These are phyloP conservation scores for Iguana delicatissima DNA, from an alignment of 2,797 vertebrate species.

Conservation along the genomic window DNA sequence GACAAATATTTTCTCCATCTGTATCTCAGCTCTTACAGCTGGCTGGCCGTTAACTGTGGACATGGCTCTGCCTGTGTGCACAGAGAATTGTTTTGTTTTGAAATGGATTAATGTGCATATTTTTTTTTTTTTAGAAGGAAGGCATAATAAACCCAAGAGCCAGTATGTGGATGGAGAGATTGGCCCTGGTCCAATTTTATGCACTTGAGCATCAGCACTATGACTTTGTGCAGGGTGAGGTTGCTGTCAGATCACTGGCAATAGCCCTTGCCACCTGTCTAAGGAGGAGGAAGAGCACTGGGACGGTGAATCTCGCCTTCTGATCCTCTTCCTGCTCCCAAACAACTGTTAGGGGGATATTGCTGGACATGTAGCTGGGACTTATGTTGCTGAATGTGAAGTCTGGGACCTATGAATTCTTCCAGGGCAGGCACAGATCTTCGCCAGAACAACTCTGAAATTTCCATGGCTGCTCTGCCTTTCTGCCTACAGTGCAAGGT, in stretches of 20 bases:
- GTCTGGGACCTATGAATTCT: not conserved
- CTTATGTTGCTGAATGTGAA: not conserved
- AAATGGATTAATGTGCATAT: conserved; percentile 6
- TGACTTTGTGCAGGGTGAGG: too few species aligned
- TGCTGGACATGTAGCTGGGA: not conserved
- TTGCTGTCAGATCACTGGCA: not conserved
- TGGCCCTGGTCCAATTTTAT: not conserved
- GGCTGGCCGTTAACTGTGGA: conserved; percentile 28
- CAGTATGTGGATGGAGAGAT: not conserved
- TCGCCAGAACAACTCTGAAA: not conserved
- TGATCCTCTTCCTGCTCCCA: not conserved
- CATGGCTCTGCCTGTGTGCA: not conserved
- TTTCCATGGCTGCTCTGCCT: too few species aligned
- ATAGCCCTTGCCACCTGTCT: not conserved
- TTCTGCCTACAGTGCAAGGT: too few species aligned
- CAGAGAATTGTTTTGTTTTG: conserved; percentile 12
- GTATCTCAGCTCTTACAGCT: not conserved
- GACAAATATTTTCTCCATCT: conserved; percentile 42
- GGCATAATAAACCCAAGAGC: not conserved
- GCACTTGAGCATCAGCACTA: not conserved
- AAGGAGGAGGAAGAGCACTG: not conserved
- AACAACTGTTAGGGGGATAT: not conserved
- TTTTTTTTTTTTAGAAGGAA: conserved; percentile 4
- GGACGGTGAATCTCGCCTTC: not conserved
- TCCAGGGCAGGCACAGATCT: not conserved